These are phyloP conservation scores for Trichopoda pennipes DNA, from an alignment of 2,888 invertebrate genomes.

Conservation along the genomic window DNA sequence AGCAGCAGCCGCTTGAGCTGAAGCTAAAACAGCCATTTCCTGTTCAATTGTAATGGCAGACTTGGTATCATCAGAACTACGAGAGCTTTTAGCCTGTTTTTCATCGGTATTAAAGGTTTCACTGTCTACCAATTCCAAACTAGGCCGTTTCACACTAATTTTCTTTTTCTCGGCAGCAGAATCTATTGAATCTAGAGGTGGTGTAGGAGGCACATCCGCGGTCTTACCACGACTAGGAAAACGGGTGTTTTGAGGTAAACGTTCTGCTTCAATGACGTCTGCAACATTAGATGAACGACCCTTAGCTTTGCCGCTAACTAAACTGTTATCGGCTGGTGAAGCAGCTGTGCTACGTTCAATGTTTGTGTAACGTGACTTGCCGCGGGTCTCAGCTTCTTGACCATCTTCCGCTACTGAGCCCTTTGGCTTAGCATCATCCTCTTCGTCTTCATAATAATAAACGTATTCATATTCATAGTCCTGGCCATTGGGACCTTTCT, in stretches of 20 bases:
- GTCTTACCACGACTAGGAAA: slow-evolving; percentile 87
- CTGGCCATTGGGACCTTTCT: slow-evolving; percentile 93
- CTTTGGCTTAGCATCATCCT: slow-evolving; percentile 81
- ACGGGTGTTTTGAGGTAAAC: slow-evolving; percentile 91
- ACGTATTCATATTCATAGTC: slow-evolving; percentile 96
- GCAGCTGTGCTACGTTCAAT: slow-evolving; percentile 80
- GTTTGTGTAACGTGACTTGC: slow-evolving; percentile 81
- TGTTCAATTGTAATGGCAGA: slow-evolving; percentile 75
- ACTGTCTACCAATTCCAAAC: slow-evolving; percentile 90
- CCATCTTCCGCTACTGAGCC: slow-evolving; percentile 77
- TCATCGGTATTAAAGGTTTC: slow-evolving; percentile 89
- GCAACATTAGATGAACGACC: slow-evolving; percentile 78
- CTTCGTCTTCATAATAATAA: slow-evolving; percentile 94
- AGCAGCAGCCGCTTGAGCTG: slow-evolving; percentile 71
- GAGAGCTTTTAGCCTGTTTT: slow-evolving; percentile 78
- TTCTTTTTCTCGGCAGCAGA: slow-evolving; percentile 81
- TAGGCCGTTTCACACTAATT: slow-evolving; percentile 84
- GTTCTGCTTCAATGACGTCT: slow-evolving; percentile 75
- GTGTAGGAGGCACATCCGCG: slow-evolving; percentile 81
- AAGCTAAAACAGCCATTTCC: slow-evolving; percentile 74
- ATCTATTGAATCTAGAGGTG: slow-evolving; percentile 84
- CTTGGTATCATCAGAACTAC: slow-evolving; percentile 78
- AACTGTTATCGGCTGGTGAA: slow-evolving; percentile 84
- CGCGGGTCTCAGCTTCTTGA: slow-evolving; percentile 76
- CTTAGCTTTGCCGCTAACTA: slow-evolving; percentile 84